A percentile compares a stretch with the other conserved stretches of the same genome.
Conservation (phyloP, 2,113 vertebrate species). For the Coryphaenoides rupestris region DNA sequence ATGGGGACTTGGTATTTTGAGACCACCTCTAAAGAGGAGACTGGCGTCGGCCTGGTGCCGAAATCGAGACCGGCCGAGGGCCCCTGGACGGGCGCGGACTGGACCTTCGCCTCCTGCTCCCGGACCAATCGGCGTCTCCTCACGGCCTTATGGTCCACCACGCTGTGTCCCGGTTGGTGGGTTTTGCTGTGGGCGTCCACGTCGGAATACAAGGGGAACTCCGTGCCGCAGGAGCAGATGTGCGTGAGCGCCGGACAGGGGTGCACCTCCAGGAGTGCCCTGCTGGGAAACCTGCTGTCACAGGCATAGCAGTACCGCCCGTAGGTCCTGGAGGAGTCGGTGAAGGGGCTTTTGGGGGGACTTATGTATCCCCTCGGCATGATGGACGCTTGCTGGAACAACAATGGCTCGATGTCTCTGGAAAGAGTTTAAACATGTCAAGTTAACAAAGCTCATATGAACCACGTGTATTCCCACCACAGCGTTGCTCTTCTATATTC, state of each 20-base stretch:
- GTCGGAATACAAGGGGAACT: slow-evolving; percentile 52
- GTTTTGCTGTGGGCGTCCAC: slow-evolving; percentile 57
- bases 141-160: slow-evolving; percentile 52
- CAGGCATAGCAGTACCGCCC: slow-evolving; percentile 50
- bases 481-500: too few species aligned
- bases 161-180: slow-evolving; percentile 58
- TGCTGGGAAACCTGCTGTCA: slow-evolving; percentile 56
- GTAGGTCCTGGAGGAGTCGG: neutral
- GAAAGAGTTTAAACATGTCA: too few species aligned
- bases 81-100: neutral
- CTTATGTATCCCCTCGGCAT: too few species aligned
- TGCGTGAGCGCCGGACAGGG: slow-evolving; percentile 43
- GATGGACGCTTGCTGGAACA: too few species aligned
- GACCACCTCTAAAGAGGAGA: neutral
- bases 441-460: too few species aligned
- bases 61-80: neutral
- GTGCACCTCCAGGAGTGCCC: slow-evolving; percentile 55
- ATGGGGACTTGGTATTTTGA: neutral
- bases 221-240: slow-evolving; percentile 70
- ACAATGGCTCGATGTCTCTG: too few species aligned
- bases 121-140: slow-evolving; percentile 46
- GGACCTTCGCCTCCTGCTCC: slow-evolving; percentile 47
- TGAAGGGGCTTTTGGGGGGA: neutral
- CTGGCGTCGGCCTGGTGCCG: neutral
- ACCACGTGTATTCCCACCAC: too few species aligned